Conservation (phyloP, 1,140 invertebrate genomes). For the Orius insidiosus region DNA sequence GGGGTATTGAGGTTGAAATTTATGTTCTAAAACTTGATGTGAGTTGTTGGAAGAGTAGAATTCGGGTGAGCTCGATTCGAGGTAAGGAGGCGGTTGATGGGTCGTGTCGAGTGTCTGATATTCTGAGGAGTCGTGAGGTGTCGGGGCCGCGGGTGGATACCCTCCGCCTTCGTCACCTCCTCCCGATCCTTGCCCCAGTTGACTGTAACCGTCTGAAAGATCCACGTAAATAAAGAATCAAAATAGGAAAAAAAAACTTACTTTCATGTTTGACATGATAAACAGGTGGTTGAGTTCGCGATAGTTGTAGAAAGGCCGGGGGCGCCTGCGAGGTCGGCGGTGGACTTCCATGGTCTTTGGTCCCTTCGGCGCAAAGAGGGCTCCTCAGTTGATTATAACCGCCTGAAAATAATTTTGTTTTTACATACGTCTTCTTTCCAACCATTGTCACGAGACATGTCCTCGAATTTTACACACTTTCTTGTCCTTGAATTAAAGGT, state of each 20-base stretch:
- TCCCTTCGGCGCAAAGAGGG: constrained; percentile 14
- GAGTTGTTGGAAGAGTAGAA: constrained; percentile 42
- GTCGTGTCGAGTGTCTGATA: constrained; percentile 48
- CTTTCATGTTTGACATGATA: constrained; percentile 20
- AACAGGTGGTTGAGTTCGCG: constrained; percentile 12
- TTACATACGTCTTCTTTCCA: neutral
- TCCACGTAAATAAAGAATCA: constrained; percentile 3
- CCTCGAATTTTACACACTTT: too few species aligned
- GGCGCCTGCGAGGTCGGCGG: constrained; percentile 12
- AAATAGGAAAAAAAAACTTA: neutral
- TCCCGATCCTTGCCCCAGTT: constrained; percentile 12
- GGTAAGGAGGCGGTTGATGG: constrained; percentile 34
- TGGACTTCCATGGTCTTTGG: constrained; percentile 17
- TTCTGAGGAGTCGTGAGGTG: constrained; percentile 30
- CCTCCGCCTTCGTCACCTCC: constrained; percentile 14
- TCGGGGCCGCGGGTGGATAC: constrained; percentile 9
- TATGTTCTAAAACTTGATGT: constrained; percentile 37
- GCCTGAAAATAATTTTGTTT: constrained; percentile 15
- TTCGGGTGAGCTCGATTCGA: constrained; percentile 48
- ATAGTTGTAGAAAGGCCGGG: constrained; percentile 17
- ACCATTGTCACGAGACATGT: neutral
- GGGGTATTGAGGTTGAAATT: constrained; percentile 47
- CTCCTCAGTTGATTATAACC: constrained; percentile 21
- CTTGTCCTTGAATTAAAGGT: too few species aligned
- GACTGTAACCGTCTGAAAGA: constrained; percentile 18